Evolutionary conservation across 2,888 invertebrate genomes (phyloP).

Genomic region (Tanytarsus gracilentus): DNA sequence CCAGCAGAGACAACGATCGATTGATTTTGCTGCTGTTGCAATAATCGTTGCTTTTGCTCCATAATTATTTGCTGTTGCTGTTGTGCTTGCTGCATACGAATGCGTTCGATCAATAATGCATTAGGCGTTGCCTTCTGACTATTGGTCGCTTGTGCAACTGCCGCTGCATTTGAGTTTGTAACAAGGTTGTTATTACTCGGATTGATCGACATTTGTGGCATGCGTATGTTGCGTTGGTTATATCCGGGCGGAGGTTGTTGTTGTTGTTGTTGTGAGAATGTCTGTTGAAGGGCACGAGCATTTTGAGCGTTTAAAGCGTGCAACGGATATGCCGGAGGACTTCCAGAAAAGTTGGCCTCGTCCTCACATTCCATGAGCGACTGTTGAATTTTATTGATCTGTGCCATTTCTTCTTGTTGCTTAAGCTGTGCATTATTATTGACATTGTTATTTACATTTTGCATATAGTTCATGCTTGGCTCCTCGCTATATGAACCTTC

Average conservation of each 20-base stretch:
- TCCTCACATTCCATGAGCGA: conserved; percentile 81
- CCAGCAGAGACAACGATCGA: conserved; percentile 65
- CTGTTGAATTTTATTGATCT: conserved; percentile 79
- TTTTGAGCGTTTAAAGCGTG: conserved; percentile 26
- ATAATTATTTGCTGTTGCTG: conserved; percentile 43
- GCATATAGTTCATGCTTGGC: conserved; percentile 36
- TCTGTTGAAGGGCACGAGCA: conserved; percentile 36
- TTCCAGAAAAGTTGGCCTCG: conserved; percentile 39
- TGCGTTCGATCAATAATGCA: conserved; percentile 33
- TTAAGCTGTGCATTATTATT: conserved; percentile 33
- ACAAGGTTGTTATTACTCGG: conserved; percentile 32
- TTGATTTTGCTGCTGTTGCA: conserved; percentile 73
- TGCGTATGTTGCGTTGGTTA: conserved; percentile 10
- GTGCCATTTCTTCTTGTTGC: conserved; percentile 52
- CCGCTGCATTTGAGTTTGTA: conserved; percentile 17
- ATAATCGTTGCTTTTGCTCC: conserved; percentile 58
- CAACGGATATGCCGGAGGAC: conserved; percentile 32
- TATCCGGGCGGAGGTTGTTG: conserved; percentile 41
- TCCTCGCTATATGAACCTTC: conserved; percentile 44
- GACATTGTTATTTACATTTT: conserved; percentile 33
- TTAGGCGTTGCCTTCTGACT: conserved; percentile 35
- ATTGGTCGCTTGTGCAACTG: conserved; percentile 19
- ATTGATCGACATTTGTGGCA: conserved; percentile 37
- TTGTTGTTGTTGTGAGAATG: conserved; percentile 35
- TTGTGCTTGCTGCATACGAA: conserved; percentile 36